Conservation (phyloP, 1,140 invertebrate species). For the Leptopilina boulardi region DNA sequence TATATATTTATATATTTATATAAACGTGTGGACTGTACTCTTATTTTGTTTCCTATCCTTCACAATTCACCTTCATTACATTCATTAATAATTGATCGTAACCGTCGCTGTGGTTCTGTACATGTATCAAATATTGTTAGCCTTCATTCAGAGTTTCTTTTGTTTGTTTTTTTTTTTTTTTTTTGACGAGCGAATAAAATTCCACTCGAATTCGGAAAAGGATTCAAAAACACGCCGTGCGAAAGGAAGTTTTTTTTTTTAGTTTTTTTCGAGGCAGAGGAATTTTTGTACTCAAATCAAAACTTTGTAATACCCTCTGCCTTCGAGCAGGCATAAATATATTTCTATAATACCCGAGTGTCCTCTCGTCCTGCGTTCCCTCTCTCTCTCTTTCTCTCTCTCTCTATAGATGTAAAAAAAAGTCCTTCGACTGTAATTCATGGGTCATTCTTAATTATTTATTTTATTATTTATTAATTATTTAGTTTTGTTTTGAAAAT, state of each 20-base stretch:
- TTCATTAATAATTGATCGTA: constrained; percentile 68
- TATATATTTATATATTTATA: constrained; percentile 65
- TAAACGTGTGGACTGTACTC: constrained; percentile 71
- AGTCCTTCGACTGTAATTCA: neutral
- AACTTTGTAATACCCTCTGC: constrained; percentile 29
- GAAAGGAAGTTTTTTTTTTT: constrained; percentile 34
- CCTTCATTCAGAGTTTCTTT: neutral
- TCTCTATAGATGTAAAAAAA: constrained; percentile 8
- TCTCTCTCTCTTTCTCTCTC: too few species aligned
- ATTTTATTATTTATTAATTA: constrained; percentile 6
- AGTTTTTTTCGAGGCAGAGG: constrained; percentile 39
- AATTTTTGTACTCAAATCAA: constrained; percentile 44
- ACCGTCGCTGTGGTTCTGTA: constrained; percentile 46
- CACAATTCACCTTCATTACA: constrained; percentile 43
- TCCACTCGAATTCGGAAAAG: constrained; percentile 13
- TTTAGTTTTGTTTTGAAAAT: constrained; percentile 24
- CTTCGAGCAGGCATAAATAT: constrained; percentile 21
- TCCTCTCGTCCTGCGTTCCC: neutral
- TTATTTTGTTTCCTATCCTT: constrained; percentile 61
- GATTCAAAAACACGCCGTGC: constrained; percentile 21
- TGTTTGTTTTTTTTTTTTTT: too few species aligned
- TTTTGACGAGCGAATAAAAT: neutral
- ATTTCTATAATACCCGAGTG: constrained; percentile 19
- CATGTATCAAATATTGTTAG: constrained; percentile 28
- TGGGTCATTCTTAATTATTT: constrained; percentile 9